These are phyloP conservation scores for Eueides isabella DNA, from an alignment of 1,140 invertebrate species.

Conservation along the genomic window DNA sequence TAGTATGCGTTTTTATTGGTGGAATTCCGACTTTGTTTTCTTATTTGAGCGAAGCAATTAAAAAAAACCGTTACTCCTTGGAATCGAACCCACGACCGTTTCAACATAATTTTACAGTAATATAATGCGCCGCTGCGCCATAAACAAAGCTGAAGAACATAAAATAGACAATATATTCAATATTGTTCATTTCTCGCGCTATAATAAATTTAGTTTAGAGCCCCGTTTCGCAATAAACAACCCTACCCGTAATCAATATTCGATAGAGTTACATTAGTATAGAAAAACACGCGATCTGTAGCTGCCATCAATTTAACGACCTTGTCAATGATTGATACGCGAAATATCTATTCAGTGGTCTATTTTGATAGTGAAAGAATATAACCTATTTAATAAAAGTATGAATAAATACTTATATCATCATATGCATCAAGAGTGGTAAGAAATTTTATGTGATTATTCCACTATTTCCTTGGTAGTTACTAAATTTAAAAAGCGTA, in stretches of 20 bases:
- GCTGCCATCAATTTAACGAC: conserved; percentile 25
- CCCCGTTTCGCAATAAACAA: conserved; percentile 11
- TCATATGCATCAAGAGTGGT: no score
- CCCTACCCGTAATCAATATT: conserved; percentile 35
- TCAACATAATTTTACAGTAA: no score
- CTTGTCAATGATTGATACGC: conserved; percentile 37
- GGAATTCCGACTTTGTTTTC: no score
- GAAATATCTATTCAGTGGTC: conserved; percentile 23
- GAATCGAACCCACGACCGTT: no score
- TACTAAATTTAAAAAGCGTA: no score
- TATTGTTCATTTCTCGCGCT: neutral
- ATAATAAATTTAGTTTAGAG: neutral
- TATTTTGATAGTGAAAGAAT: conserved; percentile 27
- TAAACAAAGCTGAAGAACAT: neutral
- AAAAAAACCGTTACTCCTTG: no score
- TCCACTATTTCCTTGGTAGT: no score
- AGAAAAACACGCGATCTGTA: conserved; percentile 36
- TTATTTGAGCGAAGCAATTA: no score
- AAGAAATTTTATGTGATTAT: no score
- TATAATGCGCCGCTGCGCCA: no score
- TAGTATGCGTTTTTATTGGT: no score
- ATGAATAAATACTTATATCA: no score
- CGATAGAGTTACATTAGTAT: conserved; percentile 32
- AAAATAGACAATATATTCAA: neutral
- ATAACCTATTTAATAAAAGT: neutral